Base-by-base conservation (phyloP, 2,888 invertebrate genomes). In the Dorcus parallelipipedus region DNA sequence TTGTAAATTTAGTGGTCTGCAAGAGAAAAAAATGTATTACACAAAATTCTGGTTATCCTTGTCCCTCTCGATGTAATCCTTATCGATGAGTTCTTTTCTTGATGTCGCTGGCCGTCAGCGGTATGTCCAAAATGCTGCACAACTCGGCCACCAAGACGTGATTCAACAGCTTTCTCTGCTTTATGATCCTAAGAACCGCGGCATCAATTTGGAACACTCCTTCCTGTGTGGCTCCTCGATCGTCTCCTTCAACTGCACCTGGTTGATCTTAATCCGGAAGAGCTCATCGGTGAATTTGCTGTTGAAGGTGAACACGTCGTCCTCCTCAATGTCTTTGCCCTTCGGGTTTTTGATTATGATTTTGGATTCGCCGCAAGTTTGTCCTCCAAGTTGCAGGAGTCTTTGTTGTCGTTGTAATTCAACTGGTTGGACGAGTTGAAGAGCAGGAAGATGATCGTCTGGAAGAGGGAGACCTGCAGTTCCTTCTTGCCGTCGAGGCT, bases 181-280 rank as follows among this genome's bases (percentile, higher is more conserved):
- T 99, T 97, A 99, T 97, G 74, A 97, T 96, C 69, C 97, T 85
- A 58, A 97, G 98, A 74, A 99, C 93, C 67, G 98, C 98, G 55
- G 98, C 98, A 82, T 99, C 98, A 72, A 99, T 97, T 83, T 98
- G 97, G 80, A 97, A 94, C 63, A 99, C 97, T 67, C 96, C 86
- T 78, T 97, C 95, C 75, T 97, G 97, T 0, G 97, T 98, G 63
- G 93, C 75, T 96, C 95, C 76, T 95, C 93, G 73, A 88, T 84
- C 60, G 88, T 88, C 77, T 89, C 89, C 73, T 87, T 88, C 81
- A 89, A 88, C 89, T 93, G 74, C 2, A 74, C 94, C 83, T 98
- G 97, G 82, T 97, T 98, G 73, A 99, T 97, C 82, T 96, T 95
- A 75, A 99, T 96, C 70, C 97, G 85, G 83, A 93, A 97, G 64